phyloP scores from a whole-genome alignment of 2,888 invertebrate genomes.

The Drosophila picticornis region DNA sequence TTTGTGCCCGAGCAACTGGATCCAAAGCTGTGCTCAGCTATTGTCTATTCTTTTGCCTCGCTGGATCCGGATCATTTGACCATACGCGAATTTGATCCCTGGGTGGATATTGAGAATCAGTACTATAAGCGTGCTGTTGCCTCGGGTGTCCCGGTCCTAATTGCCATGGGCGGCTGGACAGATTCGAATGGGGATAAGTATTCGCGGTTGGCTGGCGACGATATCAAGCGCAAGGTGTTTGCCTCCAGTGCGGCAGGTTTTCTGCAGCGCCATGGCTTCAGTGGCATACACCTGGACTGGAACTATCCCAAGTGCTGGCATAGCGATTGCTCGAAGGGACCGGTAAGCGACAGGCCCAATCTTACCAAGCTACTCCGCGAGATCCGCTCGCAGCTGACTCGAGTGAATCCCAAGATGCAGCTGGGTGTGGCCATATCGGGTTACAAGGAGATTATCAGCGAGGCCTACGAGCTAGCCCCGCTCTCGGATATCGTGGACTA shows the following conservation, averaged over 20 bases:
- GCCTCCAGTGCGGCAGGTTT: constrained; percentile 90
- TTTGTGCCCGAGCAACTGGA: constrained; percentile 95
- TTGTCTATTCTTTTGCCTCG: constrained; percentile 95
- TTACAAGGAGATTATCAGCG: constrained; percentile 95
- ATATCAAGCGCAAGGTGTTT: constrained; percentile 89
- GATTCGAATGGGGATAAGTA: constrained; percentile 96
- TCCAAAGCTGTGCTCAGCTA: constrained; percentile 92
- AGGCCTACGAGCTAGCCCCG: constrained; percentile 92
- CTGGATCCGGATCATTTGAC: constrained; percentile 92
- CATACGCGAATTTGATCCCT: constrained; percentile 93
- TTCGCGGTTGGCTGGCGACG: constrained; percentile 90
- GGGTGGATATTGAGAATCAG: constrained; percentile 94
- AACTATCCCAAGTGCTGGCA: constrained; percentile 98
- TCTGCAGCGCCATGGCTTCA: constrained; percentile 91
- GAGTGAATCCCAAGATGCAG: constrained; percentile 86
- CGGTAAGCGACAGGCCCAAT: constrained; percentile 91
- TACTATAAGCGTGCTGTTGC: constrained; percentile 92
- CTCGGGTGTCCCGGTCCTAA: constrained; percentile 88
- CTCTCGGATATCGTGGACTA: constrained; percentile 91
- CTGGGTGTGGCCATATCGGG: constrained; percentile 94
- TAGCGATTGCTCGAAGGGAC: constrained; percentile 93
- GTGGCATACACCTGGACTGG: constrained; percentile 96
- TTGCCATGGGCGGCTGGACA: constrained; percentile 98
- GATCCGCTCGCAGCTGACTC: constrained; percentile 81
- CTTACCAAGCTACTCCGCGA: constrained; percentile 91